Base-by-base conservation (phyloP, 2,888 invertebrate species). In the Drosophila affinis region DNA sequence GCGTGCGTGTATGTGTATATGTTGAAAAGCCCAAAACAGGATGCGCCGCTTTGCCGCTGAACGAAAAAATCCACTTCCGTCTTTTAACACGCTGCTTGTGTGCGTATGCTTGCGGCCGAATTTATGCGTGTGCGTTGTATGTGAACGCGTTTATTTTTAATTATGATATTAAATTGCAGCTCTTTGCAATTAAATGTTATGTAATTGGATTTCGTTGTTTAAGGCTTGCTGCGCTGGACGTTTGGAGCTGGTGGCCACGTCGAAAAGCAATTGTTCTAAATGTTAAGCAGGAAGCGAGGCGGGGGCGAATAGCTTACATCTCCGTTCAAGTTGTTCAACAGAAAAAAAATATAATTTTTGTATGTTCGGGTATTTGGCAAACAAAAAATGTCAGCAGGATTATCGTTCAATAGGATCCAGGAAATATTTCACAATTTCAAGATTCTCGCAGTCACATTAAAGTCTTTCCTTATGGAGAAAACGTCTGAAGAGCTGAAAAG, bases 231-330 rank as follows among this genome's bases (percentile, higher is more conserved):
- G 39, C 39, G 39, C 39, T 39, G 39, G 39, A 14, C 39, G 14
- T 69, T 68, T 67, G 65, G 62, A 54, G 52, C 63, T 62, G 55
- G 49, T 58, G 52, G 39, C 39, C 39, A 14, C 39, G 39, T 39
- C 14, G 14, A 39, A 39, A 39, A 52, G 70, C 47, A 27, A 27
- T 47, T 46, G 55, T 65, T 61, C 52, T 74, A 0, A 39, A n/a
- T 77, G 64, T 76, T 65, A 54, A 52, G 73, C 68, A 68, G 72
- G 72, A 73, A 76, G 68, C 71, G 67, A 47, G 58, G 87, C 70
- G 87, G 90, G 90, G 89, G 91, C 91, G 91, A 90, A 74, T 91
- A 87, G 80, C 85, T 91, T 91, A 91, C 91, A 91, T 91, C 88
- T 90, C 91, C 90, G 90, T 87, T 89, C 1, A 60, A 73, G n/a